phyloP scores from a whole-genome alignment of 2,888 invertebrate genomes.

The Dasypogon diadema region DNA sequence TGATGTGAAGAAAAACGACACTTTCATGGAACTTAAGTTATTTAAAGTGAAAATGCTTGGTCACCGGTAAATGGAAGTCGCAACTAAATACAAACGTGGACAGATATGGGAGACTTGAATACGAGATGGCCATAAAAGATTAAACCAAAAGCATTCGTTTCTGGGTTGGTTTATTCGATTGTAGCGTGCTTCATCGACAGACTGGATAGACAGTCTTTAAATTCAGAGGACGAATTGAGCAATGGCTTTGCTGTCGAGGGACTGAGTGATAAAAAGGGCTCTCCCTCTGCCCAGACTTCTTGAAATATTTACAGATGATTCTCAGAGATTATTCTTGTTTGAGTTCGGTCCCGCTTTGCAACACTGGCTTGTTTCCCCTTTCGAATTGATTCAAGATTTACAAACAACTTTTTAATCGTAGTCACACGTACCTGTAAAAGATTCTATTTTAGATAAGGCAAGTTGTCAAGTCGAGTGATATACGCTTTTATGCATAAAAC shows the following conservation, averaged over 20 bases:
- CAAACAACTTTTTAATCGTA: slow-evolving; percentile 49
- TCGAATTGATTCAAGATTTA: slow-evolving; percentile 37
- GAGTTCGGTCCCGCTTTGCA: background rate
- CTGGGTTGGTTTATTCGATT: slow-evolving; percentile 7
- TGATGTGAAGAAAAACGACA: slow-evolving; percentile 43
- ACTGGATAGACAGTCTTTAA: slow-evolving; percentile 20
- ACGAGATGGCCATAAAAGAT: slow-evolving; percentile 35
- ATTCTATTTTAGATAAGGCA: slow-evolving; percentile 43
- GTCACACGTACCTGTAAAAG: slow-evolving; percentile 38
- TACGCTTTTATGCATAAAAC: slow-evolving; percentile 38
- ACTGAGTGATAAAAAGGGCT: slow-evolving; percentile 29
- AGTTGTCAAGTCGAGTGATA: slow-evolving; percentile 43
- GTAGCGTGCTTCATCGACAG: slow-evolving; percentile 7
- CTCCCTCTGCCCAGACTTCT: slow-evolving; percentile 38
- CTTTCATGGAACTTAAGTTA: slow-evolving; percentile 46
- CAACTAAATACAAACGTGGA: background rate
- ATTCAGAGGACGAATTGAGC: slow-evolving; percentile 38
- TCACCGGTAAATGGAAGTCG: slow-evolving; percentile 19
- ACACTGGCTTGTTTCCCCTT: background rate
- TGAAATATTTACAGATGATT: slow-evolving; percentile 38
- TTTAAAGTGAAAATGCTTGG: slow-evolving; percentile 36
- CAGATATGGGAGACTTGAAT: slow-evolving; percentile 28
- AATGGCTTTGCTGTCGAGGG: slow-evolving; percentile 14
- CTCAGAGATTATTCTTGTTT: slow-evolving; percentile 30
- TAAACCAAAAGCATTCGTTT: slow-evolving; percentile 13